Percentiles rank a stretch among this genome's conserved stretches.
Conservation (phyloP, 2,888 invertebrate species). For the Drosophila buzzatii region DNA sequence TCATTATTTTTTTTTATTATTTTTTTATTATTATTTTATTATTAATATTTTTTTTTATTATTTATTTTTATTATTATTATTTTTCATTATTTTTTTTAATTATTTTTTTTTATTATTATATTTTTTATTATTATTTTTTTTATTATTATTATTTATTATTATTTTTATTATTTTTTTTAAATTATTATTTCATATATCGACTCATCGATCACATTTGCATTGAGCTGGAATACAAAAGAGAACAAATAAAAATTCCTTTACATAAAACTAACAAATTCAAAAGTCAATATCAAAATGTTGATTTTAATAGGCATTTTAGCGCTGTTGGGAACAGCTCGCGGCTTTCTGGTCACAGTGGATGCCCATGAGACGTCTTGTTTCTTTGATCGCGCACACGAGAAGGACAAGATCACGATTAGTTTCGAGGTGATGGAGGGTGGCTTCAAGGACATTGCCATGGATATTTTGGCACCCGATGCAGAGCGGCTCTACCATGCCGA, state of each 20-base stretch:
- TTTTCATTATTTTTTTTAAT: too few relatives aligned
- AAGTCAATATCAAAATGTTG: conserved; percentile 3
- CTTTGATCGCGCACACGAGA: conserved; percentile 47
- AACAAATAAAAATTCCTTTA: background rate
- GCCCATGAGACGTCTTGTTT: conserved; percentile 67
- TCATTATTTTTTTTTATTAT: too few relatives aligned
- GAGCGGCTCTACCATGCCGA: conserved; percentile 30
- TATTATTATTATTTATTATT: too few relatives aligned
- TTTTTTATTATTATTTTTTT: too few relatives aligned
- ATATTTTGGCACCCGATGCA: conserved; percentile 44
- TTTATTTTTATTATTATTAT: too few relatives aligned
- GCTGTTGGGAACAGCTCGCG: background rate
- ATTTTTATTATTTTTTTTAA: too few relatives aligned
- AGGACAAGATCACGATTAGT: conserved; percentile 53
- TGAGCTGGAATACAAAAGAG: background rate
- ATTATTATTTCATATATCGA: too few relatives aligned
- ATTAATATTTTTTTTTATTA: too few relatives aligned
- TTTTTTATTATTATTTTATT: too few relatives aligned
- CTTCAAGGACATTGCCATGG: conserved; percentile 60
- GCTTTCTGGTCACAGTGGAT: conserved; percentile 63
- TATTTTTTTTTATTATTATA: too few relatives aligned
- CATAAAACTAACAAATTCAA: background rate
- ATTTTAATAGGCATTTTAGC: conserved; percentile 6
- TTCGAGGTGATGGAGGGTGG: conserved; percentile 75
- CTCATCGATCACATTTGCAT: background rate